Conservation (phyloP, 2,797 vertebrate species). For the Bradypodion ventrale region DNA sequence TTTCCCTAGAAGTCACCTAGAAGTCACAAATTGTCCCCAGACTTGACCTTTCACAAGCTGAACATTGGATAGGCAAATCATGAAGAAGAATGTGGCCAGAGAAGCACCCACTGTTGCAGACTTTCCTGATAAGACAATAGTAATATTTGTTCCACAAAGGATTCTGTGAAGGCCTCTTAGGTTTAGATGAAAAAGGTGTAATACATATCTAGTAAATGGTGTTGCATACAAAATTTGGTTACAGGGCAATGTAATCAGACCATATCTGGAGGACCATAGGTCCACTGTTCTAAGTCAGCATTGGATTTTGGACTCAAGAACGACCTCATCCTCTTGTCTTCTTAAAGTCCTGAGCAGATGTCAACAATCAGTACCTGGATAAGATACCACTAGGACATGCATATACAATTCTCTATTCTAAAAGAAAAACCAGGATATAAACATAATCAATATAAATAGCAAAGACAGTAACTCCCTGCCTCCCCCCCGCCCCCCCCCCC, state of each 20-base stretch:
- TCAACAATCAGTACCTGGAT: background rate
- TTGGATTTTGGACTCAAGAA: background rate
- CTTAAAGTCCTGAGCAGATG: background rate
- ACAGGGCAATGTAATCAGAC: too few species aligned
- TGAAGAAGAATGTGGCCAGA: background rate
- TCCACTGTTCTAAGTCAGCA: background rate
- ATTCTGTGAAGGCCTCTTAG: background rate
- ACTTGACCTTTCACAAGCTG: background rate
- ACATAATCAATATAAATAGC: background rate
- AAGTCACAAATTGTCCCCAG: background rate
- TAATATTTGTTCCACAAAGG: background rate
- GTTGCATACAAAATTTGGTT: background rate
- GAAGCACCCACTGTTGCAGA: background rate
- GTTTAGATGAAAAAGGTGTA: background rate
- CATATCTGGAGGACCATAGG: too few species aligned
- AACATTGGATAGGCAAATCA: background rate
- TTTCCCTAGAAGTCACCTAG: background rate
- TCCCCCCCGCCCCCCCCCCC: too few species aligned
- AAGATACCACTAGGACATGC: background rate
- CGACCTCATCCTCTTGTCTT: background rate
- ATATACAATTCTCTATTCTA: background rate
- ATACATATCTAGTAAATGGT: background rate
- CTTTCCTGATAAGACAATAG: background rate
- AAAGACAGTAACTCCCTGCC: background rate
- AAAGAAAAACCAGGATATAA: background rate